Base-by-base conservation (phyloP, 2,888 invertebrate genomes). In the Limnephilus rhombicus region DNA sequence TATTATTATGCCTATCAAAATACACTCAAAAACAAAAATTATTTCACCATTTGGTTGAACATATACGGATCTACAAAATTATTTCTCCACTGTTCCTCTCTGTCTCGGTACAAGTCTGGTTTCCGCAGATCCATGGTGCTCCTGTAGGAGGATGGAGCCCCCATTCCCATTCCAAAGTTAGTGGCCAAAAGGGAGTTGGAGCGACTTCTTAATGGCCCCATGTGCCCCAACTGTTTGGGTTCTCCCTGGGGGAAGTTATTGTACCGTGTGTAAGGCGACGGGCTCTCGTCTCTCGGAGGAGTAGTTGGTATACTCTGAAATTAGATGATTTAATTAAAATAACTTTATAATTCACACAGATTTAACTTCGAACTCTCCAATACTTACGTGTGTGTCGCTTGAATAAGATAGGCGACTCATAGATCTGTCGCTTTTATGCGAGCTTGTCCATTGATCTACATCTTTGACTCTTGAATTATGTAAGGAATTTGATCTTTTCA, bases 361-460 rank as follows among this genome's bases (percentile, higher is more conserved):
- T 37, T 83, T 31, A 83, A 7, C 34, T 18, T 83, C 34, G 9
- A n/a, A n/a, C 45, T 86, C 29, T 86, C 9, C 53, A 49, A 81
- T 87, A 94, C 95, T 94, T 95, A 97, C 97, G 94, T 97, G 96
- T 5, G 97, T 97, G 94, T 97, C 97, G 94, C 97, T 97, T 90
- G 97, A 97, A 93, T 97, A 96, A 2, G 97, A 97, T 94, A 97
- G 97, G 92, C 97, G 95, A 94, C 97, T 97, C 91, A 96, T 96
- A n/a, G 97, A 97, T 93, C 97, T 95, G 94, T 97, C 96, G 93
- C 97, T 95, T 45, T 96, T 96, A 13, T 94, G 92, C 12, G 94
- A 49, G 95, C 95, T 93, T 95, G 92, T 91, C 92, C 92, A 91
- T 31, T 89, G 90, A 80, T 93, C 93, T 41, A 41, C 91, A 41